Evolutionary conservation across 2,797 vertebrate species (phyloP).

Genomic region (Onychomys arenicola): DNA sequence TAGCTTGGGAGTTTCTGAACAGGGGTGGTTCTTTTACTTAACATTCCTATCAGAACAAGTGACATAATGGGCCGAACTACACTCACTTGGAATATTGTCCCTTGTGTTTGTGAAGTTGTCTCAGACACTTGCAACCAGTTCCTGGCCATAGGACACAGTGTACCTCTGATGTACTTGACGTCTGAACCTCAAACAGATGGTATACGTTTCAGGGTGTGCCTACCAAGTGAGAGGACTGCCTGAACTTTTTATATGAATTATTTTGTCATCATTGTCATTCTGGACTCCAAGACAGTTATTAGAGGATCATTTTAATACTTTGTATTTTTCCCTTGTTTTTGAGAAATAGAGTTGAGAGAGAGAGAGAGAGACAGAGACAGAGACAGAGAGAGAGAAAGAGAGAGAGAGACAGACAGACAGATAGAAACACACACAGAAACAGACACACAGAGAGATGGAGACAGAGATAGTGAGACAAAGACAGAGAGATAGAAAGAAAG

Average conservation of each 20-base stretch:
- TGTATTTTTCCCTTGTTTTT: constrained; percentile 64
- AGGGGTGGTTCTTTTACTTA: neutral
- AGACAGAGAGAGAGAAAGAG: neutral
- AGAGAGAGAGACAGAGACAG: neutral
- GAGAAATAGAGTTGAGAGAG: constrained; percentile 77
- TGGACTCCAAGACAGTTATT: constrained; percentile 64
- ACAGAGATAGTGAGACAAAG: neutral
- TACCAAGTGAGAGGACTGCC: constrained; percentile 37
- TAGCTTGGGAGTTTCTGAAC: neutral
- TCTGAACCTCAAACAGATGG: neutral
- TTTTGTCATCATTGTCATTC: neutral
- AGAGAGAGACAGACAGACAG: neutral
- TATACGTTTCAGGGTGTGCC: neutral
- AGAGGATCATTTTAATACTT: constrained; percentile 82
- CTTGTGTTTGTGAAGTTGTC: neutral
- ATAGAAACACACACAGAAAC: too few species aligned
- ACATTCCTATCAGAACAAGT: constrained; percentile 13
- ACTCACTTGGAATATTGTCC: neutral
- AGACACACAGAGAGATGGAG: neutral
- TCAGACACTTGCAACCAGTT: neutral
- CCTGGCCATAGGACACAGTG: rapidly evolving
- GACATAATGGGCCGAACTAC: neutral
- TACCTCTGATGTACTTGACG: neutral
- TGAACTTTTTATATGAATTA: constrained; percentile 81
- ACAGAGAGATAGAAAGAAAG: constrained; percentile 18